Base-by-base conservation (phyloP, 1,140 invertebrate genomes). In the Thalassaphorura encarpata region DNA sequence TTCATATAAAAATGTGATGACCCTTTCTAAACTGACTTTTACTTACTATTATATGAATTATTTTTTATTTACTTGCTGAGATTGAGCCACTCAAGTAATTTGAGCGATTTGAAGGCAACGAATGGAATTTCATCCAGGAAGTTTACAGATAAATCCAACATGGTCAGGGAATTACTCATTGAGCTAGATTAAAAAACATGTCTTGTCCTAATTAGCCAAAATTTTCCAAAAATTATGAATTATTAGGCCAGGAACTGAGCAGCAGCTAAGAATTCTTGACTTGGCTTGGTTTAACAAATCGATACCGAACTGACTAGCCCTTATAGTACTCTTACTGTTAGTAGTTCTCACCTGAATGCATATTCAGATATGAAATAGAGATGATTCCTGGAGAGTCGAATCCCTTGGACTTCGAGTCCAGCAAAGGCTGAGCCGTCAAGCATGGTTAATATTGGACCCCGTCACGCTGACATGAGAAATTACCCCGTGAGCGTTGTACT, bases 141-240 rank as follows among this genome's bases (percentile, higher is more conserved):
- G 71, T 85, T 85, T 72, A 82, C 83, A 63, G 82, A 81, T 45
- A 85, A 74, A 72, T 86, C 83, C 69, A 86, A 69, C 31, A 82
- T 83, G 39, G 77, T 77, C 28, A 85, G 71, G 47, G 76, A 77
- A 62, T 74, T 72, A 48, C 74, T 71, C 74, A 81, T 76, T 15
- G 78, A 77, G 66, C 80, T 68, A 51, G 26, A 54, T 58, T 40
- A 28, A 54, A n/a, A n/a, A n/a, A n/a, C n/a, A n/a, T n/a, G n/a
- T n/a, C n/a, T n/a, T n/a, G n/a, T n/a, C n/a, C n/a, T n/a, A n/a
- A n/a, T n/a, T n/a, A n/a, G n/a, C n/a, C n/a, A n/a, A n/a, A n/a
- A n/a, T n/a, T n/a, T n/a, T n/a, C n/a, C n/a, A n/a, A n/a, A n/a
- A n/a, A n/a, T n/a, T n/a, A n/a, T n/a, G n/a, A n/a, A n/a, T n/a